These are phyloP conservation scores for Notospermus geniculatus DNA, from an alignment of 1,140 invertebrate genomes.

Conservation along the genomic window DNA sequence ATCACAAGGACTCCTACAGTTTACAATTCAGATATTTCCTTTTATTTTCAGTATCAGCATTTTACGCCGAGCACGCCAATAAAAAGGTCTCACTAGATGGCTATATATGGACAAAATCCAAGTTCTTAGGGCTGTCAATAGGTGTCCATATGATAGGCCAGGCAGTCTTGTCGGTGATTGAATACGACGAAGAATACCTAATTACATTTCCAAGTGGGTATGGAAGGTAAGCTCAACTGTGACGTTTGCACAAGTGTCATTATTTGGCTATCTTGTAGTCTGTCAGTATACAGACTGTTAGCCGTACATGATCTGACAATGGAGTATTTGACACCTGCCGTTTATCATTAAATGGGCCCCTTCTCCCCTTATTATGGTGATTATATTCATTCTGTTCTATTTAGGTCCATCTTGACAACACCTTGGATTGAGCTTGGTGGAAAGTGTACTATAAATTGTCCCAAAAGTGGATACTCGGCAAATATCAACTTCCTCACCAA, in stretches of 20 bases:
- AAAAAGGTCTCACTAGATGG: slow-evolving; percentile 58
- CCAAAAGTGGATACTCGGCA: slow-evolving; percentile 59
- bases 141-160: slow-evolving; percentile 61
- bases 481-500: slow-evolving; percentile 61
- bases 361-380: no score
- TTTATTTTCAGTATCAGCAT: slow-evolving; percentile 56
- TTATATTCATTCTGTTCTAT: no score
- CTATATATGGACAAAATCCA: slow-evolving; percentile 63
- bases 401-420: slow-evolving; percentile 58
- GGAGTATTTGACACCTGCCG: no score
- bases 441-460: slow-evolving; percentile 54
- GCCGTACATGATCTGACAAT: no score
- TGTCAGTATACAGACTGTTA: no score
- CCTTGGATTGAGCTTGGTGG: slow-evolving; percentile 62
- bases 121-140: slow-evolving; percentile 61
- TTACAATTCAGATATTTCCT: no score
- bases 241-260: no score
- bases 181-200: slow-evolving; percentile 59
- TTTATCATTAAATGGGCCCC: no score
- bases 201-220: slow-evolving; percentile 61
- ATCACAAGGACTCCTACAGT: no score
- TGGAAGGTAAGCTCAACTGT: slow-evolving; percentile 57
- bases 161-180: slow-evolving; percentile 56
- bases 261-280: neutral
- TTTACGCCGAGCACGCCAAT: slow-evolving; percentile 59